Conservation (phyloP, 2,113 vertebrate species). For the Amblyornis subalaris region DNA sequence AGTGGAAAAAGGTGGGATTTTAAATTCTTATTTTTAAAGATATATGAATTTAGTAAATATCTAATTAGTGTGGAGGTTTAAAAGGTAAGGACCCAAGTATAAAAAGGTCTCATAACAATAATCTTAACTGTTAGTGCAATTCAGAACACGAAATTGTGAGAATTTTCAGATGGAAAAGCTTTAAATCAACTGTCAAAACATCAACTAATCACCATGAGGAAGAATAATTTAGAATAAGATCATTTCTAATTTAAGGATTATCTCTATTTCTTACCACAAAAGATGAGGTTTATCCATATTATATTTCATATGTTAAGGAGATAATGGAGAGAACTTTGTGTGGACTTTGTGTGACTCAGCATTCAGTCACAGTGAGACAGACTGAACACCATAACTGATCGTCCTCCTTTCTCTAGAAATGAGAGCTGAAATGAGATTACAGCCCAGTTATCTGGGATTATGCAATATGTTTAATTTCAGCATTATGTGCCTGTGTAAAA, state of each 20-base stretch:
- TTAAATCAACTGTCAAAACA: not conserved
- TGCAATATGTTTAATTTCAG: not conserved
- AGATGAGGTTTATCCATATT: not conserved
- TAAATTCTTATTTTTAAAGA: not conserved
- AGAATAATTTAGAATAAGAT: not conserved
- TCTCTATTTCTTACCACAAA: not conserved
- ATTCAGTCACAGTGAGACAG: not conserved
- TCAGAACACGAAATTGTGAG: not conserved
- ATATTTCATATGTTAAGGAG: not conserved
- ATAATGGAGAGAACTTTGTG: not conserved
- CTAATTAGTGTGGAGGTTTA: not conserved
- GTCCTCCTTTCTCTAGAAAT: not conserved
- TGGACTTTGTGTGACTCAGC: not conserved
- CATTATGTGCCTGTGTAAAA: not conserved
- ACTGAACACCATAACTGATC: not conserved
- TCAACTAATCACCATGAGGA: not conserved
- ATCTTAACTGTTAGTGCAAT: not conserved
- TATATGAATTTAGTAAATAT: not conserved
- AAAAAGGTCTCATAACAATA: not conserved
- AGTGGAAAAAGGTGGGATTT: not conserved
- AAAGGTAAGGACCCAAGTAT: not conserved
- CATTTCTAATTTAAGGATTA: not conserved
- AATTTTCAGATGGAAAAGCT: not conserved
- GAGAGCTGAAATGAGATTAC: not conserved
- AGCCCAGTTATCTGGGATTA: not conserved